These are phyloP conservation scores for Bos taurus DNA, from an alignment of 2,113 vertebrate genomes.

Conservation along the genomic window ARS-UCD2.0 NC_037330.1:21655501-21656000, in stretches of 20 bases:
- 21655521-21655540: background rate
- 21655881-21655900: background rate
- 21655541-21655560: background rate
- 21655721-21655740: background rate
- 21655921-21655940: background rate
- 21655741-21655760: background rate
- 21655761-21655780: background rate
- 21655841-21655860: background rate
- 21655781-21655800: background rate
- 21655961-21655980: background rate
- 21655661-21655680: fast-evolving
- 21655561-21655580: background rate
- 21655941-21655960: background rate
- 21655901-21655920: background rate
- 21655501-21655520: background rate
- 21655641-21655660: background rate
- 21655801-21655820: background rate
- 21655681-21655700: fast-evolving
- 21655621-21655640: background rate
- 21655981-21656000: background rate
- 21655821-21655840: background rate
- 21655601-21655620: background rate
- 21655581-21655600: background rate
- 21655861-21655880: background rate
- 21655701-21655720: fast-evolving